Evolutionary conservation across 2,888 invertebrate genomes (phyloP), one percentile per base, ranked within the genome.

Genomic region (Agapetus fuscipes): DNA sequence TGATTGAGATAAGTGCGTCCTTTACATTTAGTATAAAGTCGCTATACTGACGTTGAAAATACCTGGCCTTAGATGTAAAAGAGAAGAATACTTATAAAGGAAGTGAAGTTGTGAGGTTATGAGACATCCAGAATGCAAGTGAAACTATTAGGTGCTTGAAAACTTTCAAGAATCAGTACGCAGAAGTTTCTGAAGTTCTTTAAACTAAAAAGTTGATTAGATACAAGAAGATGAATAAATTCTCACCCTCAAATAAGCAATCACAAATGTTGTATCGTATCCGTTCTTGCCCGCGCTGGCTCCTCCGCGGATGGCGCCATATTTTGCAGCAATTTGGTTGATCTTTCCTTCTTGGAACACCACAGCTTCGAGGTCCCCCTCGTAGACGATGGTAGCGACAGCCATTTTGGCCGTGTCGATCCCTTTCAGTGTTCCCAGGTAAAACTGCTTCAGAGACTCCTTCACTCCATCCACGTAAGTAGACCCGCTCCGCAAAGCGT

Each of bases 241-340:
- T n/a, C 43, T 76, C 57, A 93, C 93, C 63, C 97, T 76, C 28
- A 98, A 80, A 58, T 98, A 98, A 9, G 98, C 98, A 48, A 98
- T 97, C 39, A 96, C 93, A 59, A 95, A 98, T 0, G 98, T 98
- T 31, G 98, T 71, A 55, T 89, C 83, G 57, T 98, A 98, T 2
- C 98, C 98, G 24, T 93, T 75, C 59, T 91, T 85, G 0, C 98
- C 97, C 55, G 96, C 96, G 36, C 80, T 81, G 26, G 88, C 86
- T 0, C 97, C 97, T 0, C 89, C 95, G 0, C 90, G 80, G 17
- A 96, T 67, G 1, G 96, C 97, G 0, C 83, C 82, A 57, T 70
- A 80, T 42, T 72, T 60, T 2, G 74, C 71, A 0, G 89, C 93
- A 31, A 96, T 83, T 6, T 67, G 68, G 58, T 90, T 85, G 31